A percentile compares a stretch with the other conserved stretches of the same genome.
Conservation (phyloP, 2,888 invertebrate species). For the Cantharis flavilabris region DNA sequence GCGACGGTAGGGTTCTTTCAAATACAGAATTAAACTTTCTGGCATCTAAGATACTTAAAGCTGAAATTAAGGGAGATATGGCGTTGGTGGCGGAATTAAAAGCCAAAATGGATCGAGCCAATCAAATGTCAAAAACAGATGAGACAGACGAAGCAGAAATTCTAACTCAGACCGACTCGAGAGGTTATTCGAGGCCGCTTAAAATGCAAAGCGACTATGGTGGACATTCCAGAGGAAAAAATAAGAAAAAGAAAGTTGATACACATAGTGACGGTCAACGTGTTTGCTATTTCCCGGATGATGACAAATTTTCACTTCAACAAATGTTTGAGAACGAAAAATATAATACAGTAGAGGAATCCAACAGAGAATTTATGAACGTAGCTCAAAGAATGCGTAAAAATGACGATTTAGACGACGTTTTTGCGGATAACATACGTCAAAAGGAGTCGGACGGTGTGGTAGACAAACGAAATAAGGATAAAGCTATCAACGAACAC, state of each 20-base stretch:
- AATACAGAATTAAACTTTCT: conserved; percentile 89
- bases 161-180: conserved; percentile 69
- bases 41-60: conserved; percentile 89
- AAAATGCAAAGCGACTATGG: conserved; percentile 52
- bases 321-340: conserved; percentile 86
- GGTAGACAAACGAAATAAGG: conserved; percentile 64
- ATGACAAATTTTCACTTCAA: conserved; percentile 83
- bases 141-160: conserved; percentile 61
- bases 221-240: conserved; percentile 56
- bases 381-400: conserved; percentile 69
- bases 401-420: conserved; percentile 81
- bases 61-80: conserved; percentile 88
- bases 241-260: conserved; percentile 62
- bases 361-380: conserved; percentile 79
- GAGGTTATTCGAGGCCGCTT: conserved; percentile 73
- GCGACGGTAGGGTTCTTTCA: conserved; percentile 54
- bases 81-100: conserved; percentile 73
- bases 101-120: conserved; percentile 72
- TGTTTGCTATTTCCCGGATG: conserved; percentile 84
- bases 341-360: conserved; percentile 77
- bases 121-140: conserved; percentile 51
- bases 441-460: conserved; percentile 66
- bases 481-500: conserved; percentile 75
- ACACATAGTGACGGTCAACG: conserved; percentile 77
- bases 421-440: conserved; percentile 80